Percentiles rank a stretch among this genome's conserved stretches.
These are phyloP conservation scores for Tokudaia tokunoshimensis DNA, from an alignment of 2,797 vertebrate genomes.

Conservation along the genomic window DNA sequence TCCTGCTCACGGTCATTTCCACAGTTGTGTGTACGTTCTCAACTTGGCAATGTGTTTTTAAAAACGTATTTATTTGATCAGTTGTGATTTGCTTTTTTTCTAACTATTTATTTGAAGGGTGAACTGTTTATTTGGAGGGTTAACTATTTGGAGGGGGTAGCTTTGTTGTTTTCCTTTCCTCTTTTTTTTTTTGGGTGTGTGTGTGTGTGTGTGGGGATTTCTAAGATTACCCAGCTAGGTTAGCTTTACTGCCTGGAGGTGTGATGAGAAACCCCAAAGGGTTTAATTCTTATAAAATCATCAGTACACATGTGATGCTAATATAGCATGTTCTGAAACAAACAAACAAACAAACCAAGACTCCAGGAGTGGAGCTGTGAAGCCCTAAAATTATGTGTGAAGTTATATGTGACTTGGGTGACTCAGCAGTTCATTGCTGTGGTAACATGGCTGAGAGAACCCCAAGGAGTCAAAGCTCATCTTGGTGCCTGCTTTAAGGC, in stretches of 20 bases:
- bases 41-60: not conserved
- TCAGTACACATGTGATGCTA: not conserved
- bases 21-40: not conserved
- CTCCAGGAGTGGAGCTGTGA: not conserved
- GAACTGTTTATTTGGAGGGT: too few species aligned
- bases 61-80: conserved; percentile 3
- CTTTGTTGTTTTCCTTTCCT: too few species aligned
- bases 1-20: not conserved
- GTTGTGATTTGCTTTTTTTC: conserved; percentile 25
- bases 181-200: not conserved
- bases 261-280: not conserved
- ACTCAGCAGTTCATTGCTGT: too few species aligned
- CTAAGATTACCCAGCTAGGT: not conserved
- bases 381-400: not conserved
- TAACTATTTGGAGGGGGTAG: too few species aligned
- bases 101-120: not conserved
- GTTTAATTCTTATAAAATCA: not conserved
- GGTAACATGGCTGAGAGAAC: not conserved
- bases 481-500: not conserved
- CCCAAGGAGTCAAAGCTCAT: too few species aligned
- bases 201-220: not conserved
- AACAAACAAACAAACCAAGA: not conserved
- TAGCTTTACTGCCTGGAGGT: not conserved
- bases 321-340: not conserved
- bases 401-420: not conserved